Percentiles rank a stretch among this genome's conserved stretches.
phyloP scores from a whole-genome alignment of 2,888 invertebrate genomes.

The Rhagonycha lutea region DNA sequence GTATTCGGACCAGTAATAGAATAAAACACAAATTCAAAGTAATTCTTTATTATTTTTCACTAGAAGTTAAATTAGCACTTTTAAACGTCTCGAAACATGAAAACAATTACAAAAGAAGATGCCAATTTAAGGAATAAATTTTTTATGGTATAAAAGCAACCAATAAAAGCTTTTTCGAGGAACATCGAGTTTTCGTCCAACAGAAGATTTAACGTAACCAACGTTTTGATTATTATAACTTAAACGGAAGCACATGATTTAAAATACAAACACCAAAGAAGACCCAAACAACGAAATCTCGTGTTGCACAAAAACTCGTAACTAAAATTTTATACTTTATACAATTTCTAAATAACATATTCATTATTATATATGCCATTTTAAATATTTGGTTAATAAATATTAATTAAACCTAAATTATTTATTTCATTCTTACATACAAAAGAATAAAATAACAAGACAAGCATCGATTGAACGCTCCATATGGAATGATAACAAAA shows the following conservation, averaged over 20 bases:
- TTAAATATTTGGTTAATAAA: slow-evolving; percentile 12
- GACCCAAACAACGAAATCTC: background rate
- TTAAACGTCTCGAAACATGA: slow-evolving; percentile 15
- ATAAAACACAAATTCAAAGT: slow-evolving; percentile 1
- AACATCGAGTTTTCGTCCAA: background rate
- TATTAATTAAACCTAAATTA: slow-evolving; percentile 16
- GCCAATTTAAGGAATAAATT: slow-evolving; percentile 10
- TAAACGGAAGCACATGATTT: background rate
- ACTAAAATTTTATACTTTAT: background rate
- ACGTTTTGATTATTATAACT: background rate
- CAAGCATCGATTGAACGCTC: background rate
- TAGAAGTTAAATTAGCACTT: slow-evolving; percentile 22
- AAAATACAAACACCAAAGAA: background rate
- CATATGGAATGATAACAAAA: background rate
- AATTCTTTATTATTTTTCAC: slow-evolving; percentile 15
- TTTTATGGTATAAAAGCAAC: slow-evolving; percentile 7
- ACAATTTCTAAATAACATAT: background rate
- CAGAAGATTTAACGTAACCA: background rate
- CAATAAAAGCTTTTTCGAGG: slow-evolving; percentile 7
- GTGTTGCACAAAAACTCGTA: background rate
- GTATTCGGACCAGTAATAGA: background rate
- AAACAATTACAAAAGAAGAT: slow-evolving; percentile 9
- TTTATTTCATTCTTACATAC: slow-evolving; percentile 17
- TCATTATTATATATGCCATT: slow-evolving; percentile 4
- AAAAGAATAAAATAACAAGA: slow-evolving; percentile 11